Conservation (phyloP, 2,888 invertebrate species). For the Diarsia brunnea region DNA sequence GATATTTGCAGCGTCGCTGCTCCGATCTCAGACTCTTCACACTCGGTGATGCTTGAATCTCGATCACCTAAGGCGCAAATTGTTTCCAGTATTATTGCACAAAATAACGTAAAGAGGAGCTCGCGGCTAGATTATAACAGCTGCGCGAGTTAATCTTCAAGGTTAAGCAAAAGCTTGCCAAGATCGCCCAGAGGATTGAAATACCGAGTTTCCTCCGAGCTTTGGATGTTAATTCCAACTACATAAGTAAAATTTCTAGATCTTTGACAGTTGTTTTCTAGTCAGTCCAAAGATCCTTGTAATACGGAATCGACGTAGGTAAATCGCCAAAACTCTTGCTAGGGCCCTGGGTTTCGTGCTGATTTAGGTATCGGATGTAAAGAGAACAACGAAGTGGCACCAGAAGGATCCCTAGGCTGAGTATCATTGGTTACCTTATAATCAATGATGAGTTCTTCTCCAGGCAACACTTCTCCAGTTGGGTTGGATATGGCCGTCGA, state of each 20-base stretch:
- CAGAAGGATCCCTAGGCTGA: not conserved
- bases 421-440: conserved; percentile 77
- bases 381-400: not conserved
- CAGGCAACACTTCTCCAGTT: conserved; percentile 82
- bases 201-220: not conserved
- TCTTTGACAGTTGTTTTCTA: too few relatives aligned
- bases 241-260: too few relatives aligned
- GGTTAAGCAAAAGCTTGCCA: not conserved
- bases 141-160: not conserved
- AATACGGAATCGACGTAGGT: too few relatives aligned
- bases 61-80: conserved; percentile 75
- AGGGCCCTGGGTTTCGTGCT: too few relatives aligned
- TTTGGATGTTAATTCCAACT: too few relatives aligned
- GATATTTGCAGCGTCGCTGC: conserved; percentile 86
- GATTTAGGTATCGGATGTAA: too few relatives aligned
- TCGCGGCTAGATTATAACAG: not conserved
- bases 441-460: conserved; percentile 84
- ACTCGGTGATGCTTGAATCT: conserved; percentile 81
- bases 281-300: too few relatives aligned
- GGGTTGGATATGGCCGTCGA: conserved; percentile 87
- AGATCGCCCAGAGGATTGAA: too few relatives aligned
- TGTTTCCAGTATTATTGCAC: not conserved
- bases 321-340: too few relatives aligned
- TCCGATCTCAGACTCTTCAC: conserved; percentile 81
- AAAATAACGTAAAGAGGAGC: not conserved